These are phyloP conservation scores for Aplocera efformata DNA, from an alignment of 2,888 invertebrate genomes.

Conservation along the genomic window DNA sequence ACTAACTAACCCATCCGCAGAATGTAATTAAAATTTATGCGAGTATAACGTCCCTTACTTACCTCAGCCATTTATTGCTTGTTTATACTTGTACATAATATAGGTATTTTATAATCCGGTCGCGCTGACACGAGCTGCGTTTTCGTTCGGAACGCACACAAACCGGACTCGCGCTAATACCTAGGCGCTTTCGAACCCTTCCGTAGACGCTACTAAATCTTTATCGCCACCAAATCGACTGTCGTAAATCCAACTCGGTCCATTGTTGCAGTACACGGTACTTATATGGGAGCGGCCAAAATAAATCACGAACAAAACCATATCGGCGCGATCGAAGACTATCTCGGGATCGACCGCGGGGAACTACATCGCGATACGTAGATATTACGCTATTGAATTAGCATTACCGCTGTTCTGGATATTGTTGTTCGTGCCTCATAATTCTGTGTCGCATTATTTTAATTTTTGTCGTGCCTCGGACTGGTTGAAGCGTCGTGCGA, in stretches of 20 bases:
- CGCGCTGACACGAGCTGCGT: slow-evolving; percentile 27
- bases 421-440: slow-evolving; percentile 56
- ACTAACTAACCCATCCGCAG: slow-evolving; percentile 40
- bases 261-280: slow-evolving; percentile 71
- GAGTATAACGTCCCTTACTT: slow-evolving; percentile 46
- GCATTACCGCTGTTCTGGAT: slow-evolving; percentile 72
- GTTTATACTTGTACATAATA: slow-evolving; percentile 31
- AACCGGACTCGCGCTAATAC: slow-evolving; percentile 42
- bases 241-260: slow-evolving; percentile 71
- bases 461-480: slow-evolving; percentile 56
- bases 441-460: slow-evolving; percentile 62
- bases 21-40: slow-evolving; percentile 58
- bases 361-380: slow-evolving; percentile 60
- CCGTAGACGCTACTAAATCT: slow-evolving; percentile 49
- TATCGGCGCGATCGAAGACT: slow-evolving; percentile 73
- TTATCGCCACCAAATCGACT: slow-evolving; percentile 75
- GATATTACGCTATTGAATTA: slow-evolving; percentile 77
- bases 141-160: slow-evolving; percentile 27
- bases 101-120: slow-evolving; percentile 33
- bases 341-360: slow-evolving; percentile 65
- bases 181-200: slow-evolving; percentile 39
- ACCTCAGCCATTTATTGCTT: slow-evolving; percentile 38
- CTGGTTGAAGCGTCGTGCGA: slow-evolving; percentile 57
- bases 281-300: slow-evolving; percentile 76
- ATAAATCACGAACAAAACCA: slow-evolving; percentile 78